A percentile compares a stretch with the other conserved stretches of the same genome.
phyloP scores from a whole-genome alignment of 2,797 vertebrate genomes.

The Natrix natrix region DNA sequence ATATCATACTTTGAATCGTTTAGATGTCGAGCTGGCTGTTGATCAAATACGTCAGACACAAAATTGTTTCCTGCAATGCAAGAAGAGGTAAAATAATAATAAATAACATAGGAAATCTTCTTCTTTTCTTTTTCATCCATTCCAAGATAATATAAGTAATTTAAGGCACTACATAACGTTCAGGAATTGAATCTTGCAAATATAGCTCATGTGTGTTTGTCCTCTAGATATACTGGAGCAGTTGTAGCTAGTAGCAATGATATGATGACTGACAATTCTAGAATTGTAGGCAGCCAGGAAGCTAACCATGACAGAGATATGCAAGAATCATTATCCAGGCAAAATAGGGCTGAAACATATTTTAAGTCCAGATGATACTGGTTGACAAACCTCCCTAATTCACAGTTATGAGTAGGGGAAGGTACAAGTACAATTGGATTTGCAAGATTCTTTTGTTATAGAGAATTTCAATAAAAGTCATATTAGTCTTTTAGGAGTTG shows the following conservation, averaged over 20 bases:
- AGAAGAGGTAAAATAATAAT: neutral
- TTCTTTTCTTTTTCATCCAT: fast-evolving
- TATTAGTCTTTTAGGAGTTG: neutral
- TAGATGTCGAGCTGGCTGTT: neutral
- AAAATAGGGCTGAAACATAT: neutral
- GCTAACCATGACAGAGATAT: neutral
- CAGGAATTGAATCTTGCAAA: neutral
- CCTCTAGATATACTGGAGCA: neutral
- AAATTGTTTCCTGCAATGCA: neutral
- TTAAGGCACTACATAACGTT: neutral
- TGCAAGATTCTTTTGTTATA: neutral
- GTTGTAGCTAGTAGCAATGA: neutral
- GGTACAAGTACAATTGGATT: neutral
- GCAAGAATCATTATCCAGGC: neutral
- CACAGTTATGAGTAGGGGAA: neutral
- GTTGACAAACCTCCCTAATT: neutral
- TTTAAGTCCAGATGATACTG: neutral
- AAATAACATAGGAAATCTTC: neutral
- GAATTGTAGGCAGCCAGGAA: neutral
- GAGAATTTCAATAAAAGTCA: neutral
- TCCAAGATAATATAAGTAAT: neutral
- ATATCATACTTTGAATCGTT: neutral
- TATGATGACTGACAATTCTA: neutral
- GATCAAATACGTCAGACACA: neutral
- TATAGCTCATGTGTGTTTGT: neutral